phyloP scores from a whole-genome alignment of 2,113 vertebrate genomes.

The Cheilinus undulatus region DNA sequence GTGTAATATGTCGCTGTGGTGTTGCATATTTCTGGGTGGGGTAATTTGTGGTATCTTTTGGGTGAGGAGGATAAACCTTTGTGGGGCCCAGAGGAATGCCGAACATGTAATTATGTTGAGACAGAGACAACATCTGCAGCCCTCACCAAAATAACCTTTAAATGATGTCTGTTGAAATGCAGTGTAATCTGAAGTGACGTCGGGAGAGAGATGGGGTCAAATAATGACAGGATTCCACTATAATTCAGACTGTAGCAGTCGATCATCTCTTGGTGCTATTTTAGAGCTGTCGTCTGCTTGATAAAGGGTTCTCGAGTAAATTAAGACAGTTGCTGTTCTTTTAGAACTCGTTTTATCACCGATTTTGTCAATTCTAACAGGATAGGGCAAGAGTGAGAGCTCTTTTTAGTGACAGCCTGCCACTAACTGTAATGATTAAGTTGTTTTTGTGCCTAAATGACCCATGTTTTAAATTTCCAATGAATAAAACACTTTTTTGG shows the following conservation, averaged over 20 bases:
- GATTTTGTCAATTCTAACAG: slow-evolving; percentile 21
- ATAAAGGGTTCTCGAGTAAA: slow-evolving; percentile 45
- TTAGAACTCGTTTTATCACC: not conserved
- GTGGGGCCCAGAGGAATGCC: slow-evolving; percentile 67
- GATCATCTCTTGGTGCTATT: slow-evolving; percentile 50
- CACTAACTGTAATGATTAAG: too few species aligned
- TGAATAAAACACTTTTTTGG: too few species aligned
- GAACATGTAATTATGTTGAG: slow-evolving; percentile 73
- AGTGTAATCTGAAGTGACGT: slow-evolving; percentile 53
- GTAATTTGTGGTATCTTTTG: slow-evolving; percentile 71
- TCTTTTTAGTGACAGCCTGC: too few species aligned
- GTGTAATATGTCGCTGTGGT: slow-evolving; percentile 60
- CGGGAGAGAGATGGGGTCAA: slow-evolving; percentile 40
- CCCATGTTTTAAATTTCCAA: too few species aligned
- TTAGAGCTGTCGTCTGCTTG: slow-evolving; percentile 26
- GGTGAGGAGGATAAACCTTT: slow-evolving; percentile 71
- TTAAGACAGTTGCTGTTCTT: slow-evolving; percentile 14
- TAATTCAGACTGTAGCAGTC: slow-evolving; percentile 26
- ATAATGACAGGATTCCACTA: slow-evolving; percentile 39
- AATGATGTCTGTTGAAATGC: slow-evolving; percentile 71
- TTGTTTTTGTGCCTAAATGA: too few species aligned
- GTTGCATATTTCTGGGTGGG: slow-evolving; percentile 73
- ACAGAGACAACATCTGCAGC: slow-evolving; percentile 68
- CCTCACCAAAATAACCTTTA: slow-evolving; percentile 61
- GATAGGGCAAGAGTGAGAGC: not conserved